These are phyloP conservation scores for Mustelus asterias DNA, from an alignment of 2,113 vertebrate species.

Conservation along the genomic window DNA sequence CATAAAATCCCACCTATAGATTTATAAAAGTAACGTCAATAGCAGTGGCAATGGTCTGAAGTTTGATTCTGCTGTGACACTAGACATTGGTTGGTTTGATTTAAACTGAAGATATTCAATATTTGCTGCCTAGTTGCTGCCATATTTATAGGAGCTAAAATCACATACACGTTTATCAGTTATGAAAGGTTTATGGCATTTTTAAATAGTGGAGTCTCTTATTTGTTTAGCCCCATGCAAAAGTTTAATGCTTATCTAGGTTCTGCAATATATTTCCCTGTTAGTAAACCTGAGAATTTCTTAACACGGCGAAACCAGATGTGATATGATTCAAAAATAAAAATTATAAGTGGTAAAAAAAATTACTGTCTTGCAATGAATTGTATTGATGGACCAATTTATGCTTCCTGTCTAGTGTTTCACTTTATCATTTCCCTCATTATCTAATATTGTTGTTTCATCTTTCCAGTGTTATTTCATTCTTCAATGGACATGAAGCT, in stretches of 20 bases:
- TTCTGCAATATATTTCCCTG: neutral
- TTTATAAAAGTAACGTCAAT: neutral
- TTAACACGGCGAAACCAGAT: neutral
- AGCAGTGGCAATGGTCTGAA: neutral
- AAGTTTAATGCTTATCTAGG: neutral
- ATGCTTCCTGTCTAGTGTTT: neutral
- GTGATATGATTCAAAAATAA: neutral
- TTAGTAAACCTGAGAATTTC: neutral
- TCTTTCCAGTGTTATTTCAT: neutral
- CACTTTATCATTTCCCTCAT: neutral
- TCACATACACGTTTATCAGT: neutral
- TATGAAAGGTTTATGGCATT: neutral
- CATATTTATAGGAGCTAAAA: neutral
- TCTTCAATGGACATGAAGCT: neutral
- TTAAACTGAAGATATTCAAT: neutral
- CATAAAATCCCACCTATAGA: neutral
- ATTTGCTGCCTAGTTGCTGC: neutral
- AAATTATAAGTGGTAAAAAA: neutral
- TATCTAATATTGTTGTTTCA: neutral
- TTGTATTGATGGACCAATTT: neutral
- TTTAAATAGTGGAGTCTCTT: neutral
- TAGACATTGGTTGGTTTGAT: neutral
- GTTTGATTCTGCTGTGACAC: neutral
- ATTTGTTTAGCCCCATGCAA: neutral
- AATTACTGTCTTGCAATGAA: neutral